Evolutionary conservation across 2,113 vertebrate genomes (phyloP).

Genomic region (Parus major): DNA sequence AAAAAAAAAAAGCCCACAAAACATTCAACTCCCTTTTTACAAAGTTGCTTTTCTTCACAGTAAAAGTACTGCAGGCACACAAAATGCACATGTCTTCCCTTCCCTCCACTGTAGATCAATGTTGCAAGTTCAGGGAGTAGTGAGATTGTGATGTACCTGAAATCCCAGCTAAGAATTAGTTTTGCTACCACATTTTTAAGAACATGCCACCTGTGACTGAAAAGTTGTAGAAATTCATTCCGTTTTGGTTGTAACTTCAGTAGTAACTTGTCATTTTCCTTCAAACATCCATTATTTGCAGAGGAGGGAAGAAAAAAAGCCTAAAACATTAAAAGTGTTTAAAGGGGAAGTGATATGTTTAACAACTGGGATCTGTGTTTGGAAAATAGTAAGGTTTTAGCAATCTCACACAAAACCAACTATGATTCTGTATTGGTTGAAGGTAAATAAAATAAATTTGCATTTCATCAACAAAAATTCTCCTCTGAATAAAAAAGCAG

Average conservation of each 20-base stretch:
- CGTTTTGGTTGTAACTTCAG: not conserved
- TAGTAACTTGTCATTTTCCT: not conserved
- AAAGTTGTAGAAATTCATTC: not conserved
- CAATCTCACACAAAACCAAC: not conserved
- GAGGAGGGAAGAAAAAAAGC: not conserved
- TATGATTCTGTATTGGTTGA: not conserved
- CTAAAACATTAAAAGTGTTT: not conserved
- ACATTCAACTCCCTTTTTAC: not conserved
- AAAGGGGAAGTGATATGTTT: not conserved
- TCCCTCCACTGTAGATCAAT: not conserved
- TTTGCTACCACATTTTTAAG: not conserved
- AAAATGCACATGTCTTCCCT: accelerated
- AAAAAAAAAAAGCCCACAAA: not conserved
- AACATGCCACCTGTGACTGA: not conserved
- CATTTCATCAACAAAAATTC: not conserved
- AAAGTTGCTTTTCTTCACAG: not conserved
- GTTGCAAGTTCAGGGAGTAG: not conserved
- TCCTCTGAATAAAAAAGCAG: not conserved
- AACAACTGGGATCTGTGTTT: not conserved
- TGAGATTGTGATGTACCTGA: not conserved
- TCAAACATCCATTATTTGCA: not conserved
- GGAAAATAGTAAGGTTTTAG: not conserved
- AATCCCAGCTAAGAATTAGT: not conserved
- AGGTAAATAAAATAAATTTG: not conserved
- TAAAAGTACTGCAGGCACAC: too few relatives aligned